Percentiles rank a stretch among this genome's conserved stretches.
Conservation (phyloP, 2,113 vertebrate species). For the Pterocles burchelli region DNA sequence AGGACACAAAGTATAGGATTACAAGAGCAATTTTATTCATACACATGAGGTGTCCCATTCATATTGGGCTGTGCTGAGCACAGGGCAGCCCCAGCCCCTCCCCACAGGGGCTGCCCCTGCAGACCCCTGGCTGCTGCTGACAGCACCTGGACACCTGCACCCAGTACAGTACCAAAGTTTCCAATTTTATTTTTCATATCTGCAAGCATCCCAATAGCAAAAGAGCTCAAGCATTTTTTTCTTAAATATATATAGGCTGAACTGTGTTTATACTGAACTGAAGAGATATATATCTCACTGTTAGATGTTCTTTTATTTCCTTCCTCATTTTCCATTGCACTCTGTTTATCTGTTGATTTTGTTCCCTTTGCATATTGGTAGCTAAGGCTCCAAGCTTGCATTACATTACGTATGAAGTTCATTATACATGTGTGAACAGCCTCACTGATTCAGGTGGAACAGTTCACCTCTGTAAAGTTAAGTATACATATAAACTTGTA, state of each 20-base stretch:
- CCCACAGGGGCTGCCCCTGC: background rate
- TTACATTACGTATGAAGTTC: fast-evolving
- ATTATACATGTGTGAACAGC: background rate
- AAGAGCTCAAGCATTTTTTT: background rate
- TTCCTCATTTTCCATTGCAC: background rate
- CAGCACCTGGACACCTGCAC: too few species aligned
- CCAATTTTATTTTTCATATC: background rate
- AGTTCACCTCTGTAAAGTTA: background rate
- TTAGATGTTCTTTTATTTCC: background rate
- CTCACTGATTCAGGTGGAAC: background rate
- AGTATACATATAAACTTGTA: background rate
- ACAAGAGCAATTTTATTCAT: background rate
- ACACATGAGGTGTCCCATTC: background rate
- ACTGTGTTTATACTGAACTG: background rate
- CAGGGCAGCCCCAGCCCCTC: background rate
- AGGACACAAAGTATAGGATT: too few species aligned
- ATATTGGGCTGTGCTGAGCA: too few species aligned
- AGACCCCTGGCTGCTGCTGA: too few species aligned
- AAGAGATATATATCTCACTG: background rate
- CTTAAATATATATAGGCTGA: background rate
- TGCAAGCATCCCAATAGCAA: background rate
- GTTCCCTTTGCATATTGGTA: background rate
- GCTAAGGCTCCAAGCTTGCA: background rate
- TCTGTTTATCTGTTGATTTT: background rate
- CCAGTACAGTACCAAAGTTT: background rate